These are phyloP conservation scores for Conopomorpha cramerella DNA, from an alignment of 1,140 invertebrate species.

Conservation along the genomic window DNA sequence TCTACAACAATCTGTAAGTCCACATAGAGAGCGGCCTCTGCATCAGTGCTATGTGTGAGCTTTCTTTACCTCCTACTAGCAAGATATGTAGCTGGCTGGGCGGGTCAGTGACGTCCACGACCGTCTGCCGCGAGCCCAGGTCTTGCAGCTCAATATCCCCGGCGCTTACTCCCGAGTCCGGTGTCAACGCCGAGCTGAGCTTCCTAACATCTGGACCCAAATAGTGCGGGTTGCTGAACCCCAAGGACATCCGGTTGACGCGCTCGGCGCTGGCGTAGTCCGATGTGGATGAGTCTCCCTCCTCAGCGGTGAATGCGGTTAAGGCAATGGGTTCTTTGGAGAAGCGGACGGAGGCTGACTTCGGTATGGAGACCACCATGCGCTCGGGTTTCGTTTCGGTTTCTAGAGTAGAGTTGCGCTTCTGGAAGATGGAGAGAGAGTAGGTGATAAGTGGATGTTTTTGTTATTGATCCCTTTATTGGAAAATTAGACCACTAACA, in stretches of 20 bases:
- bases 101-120: conserved; percentile 6
- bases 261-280: conserved; percentile 79
- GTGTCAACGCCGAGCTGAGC: conserved; percentile 24
- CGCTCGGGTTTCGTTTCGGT: conserved; percentile 8
- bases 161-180: conserved; percentile 29
- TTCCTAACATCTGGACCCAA: conserved; percentile 64
- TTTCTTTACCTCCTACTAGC: conserved; percentile 36
- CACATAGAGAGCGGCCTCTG: conserved; percentile 42
- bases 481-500: too few species aligned
- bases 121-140: conserved; percentile 10
- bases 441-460: too few species aligned
- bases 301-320: conserved; percentile 64
- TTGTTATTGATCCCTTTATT: too few species aligned
- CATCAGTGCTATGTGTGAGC: conserved; percentile 29
- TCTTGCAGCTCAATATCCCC: conserved; percentile 36
- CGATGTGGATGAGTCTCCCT: conserved; percentile 70
- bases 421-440: too few species aligned
- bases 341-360: conserved; percentile 69
- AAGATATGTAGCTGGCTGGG: conserved; percentile 22
- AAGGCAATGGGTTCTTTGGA: conserved; percentile 35
- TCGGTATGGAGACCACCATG: conserved; percentile 62
- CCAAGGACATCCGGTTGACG: conserved; percentile 62
- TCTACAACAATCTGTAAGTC: conserved; percentile 33
- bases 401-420: too few species aligned
- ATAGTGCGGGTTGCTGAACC: conserved; percentile 78